Conservation (phyloP, 2,113 vertebrate genomes). For the Anseranas semipalmata region DNA sequence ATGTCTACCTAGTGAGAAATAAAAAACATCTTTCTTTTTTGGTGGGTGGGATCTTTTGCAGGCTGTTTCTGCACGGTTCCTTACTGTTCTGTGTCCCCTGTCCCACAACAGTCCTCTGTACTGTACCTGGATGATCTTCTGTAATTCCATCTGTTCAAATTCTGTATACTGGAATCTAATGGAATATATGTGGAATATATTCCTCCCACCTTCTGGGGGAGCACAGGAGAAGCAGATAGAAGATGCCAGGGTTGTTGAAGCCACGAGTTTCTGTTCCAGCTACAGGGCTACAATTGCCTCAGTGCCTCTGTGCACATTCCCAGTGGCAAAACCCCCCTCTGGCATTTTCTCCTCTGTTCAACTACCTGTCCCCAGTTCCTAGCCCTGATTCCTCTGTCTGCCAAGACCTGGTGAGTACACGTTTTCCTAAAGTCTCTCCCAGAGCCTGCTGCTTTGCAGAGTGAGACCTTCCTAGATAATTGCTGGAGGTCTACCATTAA, state of each 20-base stretch:
- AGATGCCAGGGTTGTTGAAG: not conserved
- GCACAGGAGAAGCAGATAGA: not conserved
- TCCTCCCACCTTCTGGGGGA: not conserved
- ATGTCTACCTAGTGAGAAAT: not conserved
- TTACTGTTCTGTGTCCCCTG: not conserved
- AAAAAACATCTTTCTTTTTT: not conserved
- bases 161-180: not conserved
- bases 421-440: not conserved
- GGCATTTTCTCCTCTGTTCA: not conserved
- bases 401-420: fast-evolving
- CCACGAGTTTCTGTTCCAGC: not conserved
- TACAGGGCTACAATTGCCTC: not conserved
- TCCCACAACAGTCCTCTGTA: not conserved
- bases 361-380: fast-evolving
- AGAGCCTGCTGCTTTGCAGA: not conserved
- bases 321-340: not conserved
- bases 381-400: not conserved
- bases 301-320: not conserved
- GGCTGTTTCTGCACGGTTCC: not conserved
- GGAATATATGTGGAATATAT: too few relatives aligned
- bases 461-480: not conserved
- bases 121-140: not conserved
- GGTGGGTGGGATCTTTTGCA: not conserved
- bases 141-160: not conserved
- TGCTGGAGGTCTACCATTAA: not conserved